Evolutionary conservation across 2,797 vertebrate genomes (phyloP), one percentile per base, ranked within the genome.

Genomic region (Merluccius polli): DNA sequence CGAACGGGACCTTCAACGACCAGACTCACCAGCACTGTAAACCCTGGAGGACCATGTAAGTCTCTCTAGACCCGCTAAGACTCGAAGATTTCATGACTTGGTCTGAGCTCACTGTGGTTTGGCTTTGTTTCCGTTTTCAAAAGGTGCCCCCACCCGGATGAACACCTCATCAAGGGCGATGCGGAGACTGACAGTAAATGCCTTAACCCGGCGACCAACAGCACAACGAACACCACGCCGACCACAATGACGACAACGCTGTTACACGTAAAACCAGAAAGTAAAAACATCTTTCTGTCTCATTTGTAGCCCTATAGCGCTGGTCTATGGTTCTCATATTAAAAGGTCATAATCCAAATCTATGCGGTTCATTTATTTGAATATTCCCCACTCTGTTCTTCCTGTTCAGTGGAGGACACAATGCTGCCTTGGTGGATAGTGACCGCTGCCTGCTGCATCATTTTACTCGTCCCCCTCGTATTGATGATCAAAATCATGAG

Each of bases 1-100:
- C 90, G 15, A 0, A 82, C 0, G 92, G 92, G 83, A 92, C 78
- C 27, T 95, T 92, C 85, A 94, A 90, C 6, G 80, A 94, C 78
- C 36, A 90, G 78, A 82, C 21, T 9, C 87, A 94, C 41, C 79
- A 87, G 72, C 79, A 13, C 63, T 95, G 94, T 77, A 91, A 84
- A 87, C 83, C 89, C n/a, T 89, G 87, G 91, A 90, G 38, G 5
- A 82, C 52, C 41, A 88, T 77, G 94, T 95, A n/a, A 78, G 81
- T n/a, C n/a, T n/a, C n/a, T n/a, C n/a, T n/a, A n/a, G n/a, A n/a
- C n/a, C n/a, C n/a, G n/a, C n/a, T n/a, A n/a, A n/a, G n/a, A n/a
- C n/a, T n/a, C n/a, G n/a, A n/a, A n/a, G n/a, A n/a, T n/a, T n/a
- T n/a, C n/a, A n/a, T n/a, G n/a, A n/a, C n/a, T n/a, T n/a, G 21